Conservation (phyloP, 2,113 vertebrate genomes). For the Actenoides hombroni region DNA sequence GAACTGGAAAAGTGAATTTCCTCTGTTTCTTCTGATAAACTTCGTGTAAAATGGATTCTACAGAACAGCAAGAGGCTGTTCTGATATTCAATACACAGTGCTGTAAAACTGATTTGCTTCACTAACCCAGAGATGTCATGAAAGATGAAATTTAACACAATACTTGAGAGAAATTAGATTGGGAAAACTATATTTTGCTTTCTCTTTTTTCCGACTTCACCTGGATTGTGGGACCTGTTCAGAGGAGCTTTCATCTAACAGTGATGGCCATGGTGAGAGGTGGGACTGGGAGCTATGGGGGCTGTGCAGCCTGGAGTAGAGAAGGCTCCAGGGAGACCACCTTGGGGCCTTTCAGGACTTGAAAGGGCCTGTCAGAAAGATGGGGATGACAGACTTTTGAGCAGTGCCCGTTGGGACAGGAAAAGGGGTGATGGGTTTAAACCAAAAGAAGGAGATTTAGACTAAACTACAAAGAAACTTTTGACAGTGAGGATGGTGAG, state of each 20-base stretch:
- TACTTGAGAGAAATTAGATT: not conserved
- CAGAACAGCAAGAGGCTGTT: not conserved
- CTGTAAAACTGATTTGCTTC: not conserved
- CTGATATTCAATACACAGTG: not conserved
- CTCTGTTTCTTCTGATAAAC: not conserved
- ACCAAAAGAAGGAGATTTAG: not conserved
- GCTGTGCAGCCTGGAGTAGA: not conserved
- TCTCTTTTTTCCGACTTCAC: not conserved
- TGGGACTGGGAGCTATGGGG: not conserved
- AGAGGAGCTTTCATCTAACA: not conserved
- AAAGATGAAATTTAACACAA: not conserved
- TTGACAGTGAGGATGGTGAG: not conserved
- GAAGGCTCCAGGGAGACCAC: not conserved
- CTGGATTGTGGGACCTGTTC: not conserved
- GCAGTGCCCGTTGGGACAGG: not conserved
- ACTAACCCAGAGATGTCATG: not conserved
- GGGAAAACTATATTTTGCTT: not conserved
- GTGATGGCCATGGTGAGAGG: not conserved
- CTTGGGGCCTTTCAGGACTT: not conserved
- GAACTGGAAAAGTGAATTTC: not conserved
- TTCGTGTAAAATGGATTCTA: not conserved
- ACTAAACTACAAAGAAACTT: not conserved
- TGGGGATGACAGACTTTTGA: not conserved
- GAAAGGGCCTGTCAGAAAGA: not conserved
- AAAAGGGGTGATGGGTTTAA: not conserved